Conservation (phyloP, 1,140 invertebrate species). For the Heliconius hermathena region DNA sequence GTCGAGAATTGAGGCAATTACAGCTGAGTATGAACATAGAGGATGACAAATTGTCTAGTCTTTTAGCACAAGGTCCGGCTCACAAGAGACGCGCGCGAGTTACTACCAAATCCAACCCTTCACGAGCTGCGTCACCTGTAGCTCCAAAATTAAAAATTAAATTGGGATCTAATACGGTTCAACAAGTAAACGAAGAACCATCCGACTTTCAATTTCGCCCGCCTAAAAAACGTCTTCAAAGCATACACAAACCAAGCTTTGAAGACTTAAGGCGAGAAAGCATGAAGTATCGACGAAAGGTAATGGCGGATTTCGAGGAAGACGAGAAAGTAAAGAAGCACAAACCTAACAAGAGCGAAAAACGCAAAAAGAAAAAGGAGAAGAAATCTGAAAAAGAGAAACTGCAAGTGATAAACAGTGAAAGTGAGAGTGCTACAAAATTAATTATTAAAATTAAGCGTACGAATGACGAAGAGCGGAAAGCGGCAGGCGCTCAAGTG, state of each 20-base stretch:
- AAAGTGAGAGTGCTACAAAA: slow-evolving; percentile 84
- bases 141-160: slow-evolving; percentile 93
- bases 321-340: slow-evolving; percentile 83
- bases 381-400: slow-evolving; percentile 84
- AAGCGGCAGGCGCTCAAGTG: slow-evolving; percentile 32
- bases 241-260: slow-evolving; percentile 85
- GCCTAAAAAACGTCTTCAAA: slow-evolving; percentile 90
- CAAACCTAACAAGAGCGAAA: slow-evolving; percentile 83
- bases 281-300: slow-evolving; percentile 92
- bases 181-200: slow-evolving; percentile 81
- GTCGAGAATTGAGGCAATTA: slow-evolving; percentile 83
- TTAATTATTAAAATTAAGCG: slow-evolving; percentile 83
- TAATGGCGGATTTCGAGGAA: slow-evolving; percentile 90
- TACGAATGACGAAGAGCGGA: slow-evolving; percentile 59
- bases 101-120: slow-evolving; percentile 66
- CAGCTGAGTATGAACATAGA: slow-evolving; percentile 76
- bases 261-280: slow-evolving; percentile 90
- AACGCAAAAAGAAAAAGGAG: slow-evolving; percentile 86
- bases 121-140: slow-evolving; percentile 59
- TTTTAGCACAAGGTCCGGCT: slow-evolving; percentile 54
- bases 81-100: slow-evolving; percentile 83
- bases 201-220: slow-evolving; percentile 84
- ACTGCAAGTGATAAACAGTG: slow-evolving; percentile 84
- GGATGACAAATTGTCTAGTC: slow-evolving; percentile 66
- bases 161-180: slow-evolving; percentile 84